Base-by-base conservation (phyloP, 1,140 invertebrate genomes). In the Cherax destructor region DNA sequence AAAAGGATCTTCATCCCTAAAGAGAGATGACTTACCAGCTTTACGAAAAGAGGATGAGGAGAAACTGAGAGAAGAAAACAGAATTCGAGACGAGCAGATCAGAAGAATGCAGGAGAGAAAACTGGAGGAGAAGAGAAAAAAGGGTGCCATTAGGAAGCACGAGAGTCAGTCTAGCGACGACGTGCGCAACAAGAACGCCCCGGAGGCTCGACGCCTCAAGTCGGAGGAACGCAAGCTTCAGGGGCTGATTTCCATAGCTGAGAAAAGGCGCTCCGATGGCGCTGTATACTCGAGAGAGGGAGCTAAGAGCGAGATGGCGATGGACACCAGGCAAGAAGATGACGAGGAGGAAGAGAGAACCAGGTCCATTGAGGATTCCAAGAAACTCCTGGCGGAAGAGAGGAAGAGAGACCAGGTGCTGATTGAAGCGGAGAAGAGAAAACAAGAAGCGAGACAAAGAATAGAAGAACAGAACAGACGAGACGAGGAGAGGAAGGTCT, bases 91-190 rank as follows among this genome's bases (percentile, higher is more conserved):
- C 87, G 92, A 93, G 30, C 74, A 92, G 76, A 93, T 93, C 49
- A 86, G 92, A 69, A 88, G 86, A 79, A 93, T 93, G 91, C 92
- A 93, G 49, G 92, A 93, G 78, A 87, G 87, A 24, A 91, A 92
- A 13, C 52, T 92, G n/a, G 86, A 91, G 61, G 90, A 93, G 47
- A 93, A 92, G 80, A 86, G 83, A 11, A 92, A 92, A 47, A 92
- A 90, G 56, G 83, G 74, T 13, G 87, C 79, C 21, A 41, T 41
- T 16, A 89, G 85, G 52, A 86, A 80, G 61, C 11, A 74, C 41
- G 86, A 78, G 18, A 88, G 49, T 50, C 69, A 77, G 30, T 88
- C 91, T 18, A 79, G 52, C 47, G 56, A 88, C 69, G 61, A 93
- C 11, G n/a, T 24, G 18, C 79, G 87, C 16, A 80, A 72, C 24